Evolutionary conservation across 2,888 invertebrate species (phyloP).

Genomic region (Stictocephala bisonia): DNA sequence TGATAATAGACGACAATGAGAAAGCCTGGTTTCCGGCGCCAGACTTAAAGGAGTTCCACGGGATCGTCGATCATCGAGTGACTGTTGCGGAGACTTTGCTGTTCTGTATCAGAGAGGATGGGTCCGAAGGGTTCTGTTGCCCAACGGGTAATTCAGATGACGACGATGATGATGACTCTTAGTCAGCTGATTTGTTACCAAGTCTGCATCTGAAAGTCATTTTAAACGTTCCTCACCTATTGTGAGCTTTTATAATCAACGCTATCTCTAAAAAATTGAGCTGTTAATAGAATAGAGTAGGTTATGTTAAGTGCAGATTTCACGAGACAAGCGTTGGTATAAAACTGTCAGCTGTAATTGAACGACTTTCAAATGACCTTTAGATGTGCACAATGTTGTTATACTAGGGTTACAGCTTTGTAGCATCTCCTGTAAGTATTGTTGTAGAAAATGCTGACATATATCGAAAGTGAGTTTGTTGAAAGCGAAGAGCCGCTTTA

Average conservation of each 20-base stretch:
- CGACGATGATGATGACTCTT: conserved; percentile 28
- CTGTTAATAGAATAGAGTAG: too few relatives aligned
- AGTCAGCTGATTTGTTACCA: not conserved
- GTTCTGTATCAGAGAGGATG: conserved; percentile 87
- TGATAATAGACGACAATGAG: conserved; percentile 87
- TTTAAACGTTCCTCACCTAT: not conserved
- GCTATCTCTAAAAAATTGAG: too few relatives aligned
- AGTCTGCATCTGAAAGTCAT: conserved; percentile 26
- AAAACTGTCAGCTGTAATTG: too few relatives aligned
- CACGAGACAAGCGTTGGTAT: too few relatives aligned
- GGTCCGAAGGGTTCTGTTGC: conserved; percentile 85
- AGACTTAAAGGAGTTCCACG: conserved; percentile 89
- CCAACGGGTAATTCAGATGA: conserved; percentile 65
- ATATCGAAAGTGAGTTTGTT: conserved; percentile 15
- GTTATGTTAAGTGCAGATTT: too few relatives aligned
- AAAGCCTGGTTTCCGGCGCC: conserved; percentile 93
- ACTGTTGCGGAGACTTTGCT: conserved; percentile 80
- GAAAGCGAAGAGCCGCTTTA: not conserved
- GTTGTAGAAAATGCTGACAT: conserved; percentile 34
- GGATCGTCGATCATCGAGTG: conserved; percentile 85
- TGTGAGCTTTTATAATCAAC: too few relatives aligned
- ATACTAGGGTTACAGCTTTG: conserved; percentile 32
- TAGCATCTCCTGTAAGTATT: conserved; percentile 30
- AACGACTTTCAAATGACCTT: conserved; percentile 24
- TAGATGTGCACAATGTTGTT: conserved; percentile 4